Percentiles rank a stretch among this genome's conserved stretches.
These are phyloP conservation scores for Steinernema hermaphroditum DNA, from an alignment of 2,888 invertebrate genomes.

Conservation along the genomic window DNA sequence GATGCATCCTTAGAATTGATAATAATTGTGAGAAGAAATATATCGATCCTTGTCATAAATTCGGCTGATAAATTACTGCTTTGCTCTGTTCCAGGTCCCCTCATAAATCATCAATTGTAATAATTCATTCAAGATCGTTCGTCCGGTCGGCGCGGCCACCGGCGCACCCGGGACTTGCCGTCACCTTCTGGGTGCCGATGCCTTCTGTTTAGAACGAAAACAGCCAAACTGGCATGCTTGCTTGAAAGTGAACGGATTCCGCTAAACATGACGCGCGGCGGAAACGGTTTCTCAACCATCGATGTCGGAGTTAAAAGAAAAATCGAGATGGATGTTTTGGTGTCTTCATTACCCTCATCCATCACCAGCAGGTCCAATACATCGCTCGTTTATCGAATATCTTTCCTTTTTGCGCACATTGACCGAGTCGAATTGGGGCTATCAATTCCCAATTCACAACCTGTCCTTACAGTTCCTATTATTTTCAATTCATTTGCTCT, in stretches of 20 bases:
- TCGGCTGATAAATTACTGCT: conserved; percentile 7
- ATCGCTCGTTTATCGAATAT: neutral
- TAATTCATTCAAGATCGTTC: conserved; percentile 21
- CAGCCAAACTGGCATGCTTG: neutral
- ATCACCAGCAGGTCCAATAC: neutral
- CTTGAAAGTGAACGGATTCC: neutral
- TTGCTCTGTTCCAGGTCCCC: conserved; percentile 22
- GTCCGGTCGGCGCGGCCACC: neutral
- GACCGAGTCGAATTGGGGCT: neutral
- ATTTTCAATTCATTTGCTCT: too few species aligned
- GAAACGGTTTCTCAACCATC: too few species aligned
- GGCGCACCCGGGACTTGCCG: neutral
- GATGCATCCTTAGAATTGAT: conserved; percentile 7
- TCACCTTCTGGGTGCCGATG: too few species aligned
- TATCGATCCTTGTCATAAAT: conserved; percentile 13
- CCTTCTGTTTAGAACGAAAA: too few species aligned
- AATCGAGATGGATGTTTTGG: conserved; percentile 8
- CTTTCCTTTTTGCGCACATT: conserved; percentile 1
- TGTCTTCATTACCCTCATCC: neutral
- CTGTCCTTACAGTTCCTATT: neutral
- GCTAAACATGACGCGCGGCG: neutral
- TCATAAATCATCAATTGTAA: conserved; percentile 24
- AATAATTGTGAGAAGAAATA: neutral
- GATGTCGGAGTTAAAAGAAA: neutral
- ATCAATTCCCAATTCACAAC: neutral